Percentiles rank a stretch among this genome's conserved stretches.
These are phyloP conservation scores for Passer domesticus DNA, from an alignment of 2,113 vertebrate species.

Conservation along the genomic window DNA sequence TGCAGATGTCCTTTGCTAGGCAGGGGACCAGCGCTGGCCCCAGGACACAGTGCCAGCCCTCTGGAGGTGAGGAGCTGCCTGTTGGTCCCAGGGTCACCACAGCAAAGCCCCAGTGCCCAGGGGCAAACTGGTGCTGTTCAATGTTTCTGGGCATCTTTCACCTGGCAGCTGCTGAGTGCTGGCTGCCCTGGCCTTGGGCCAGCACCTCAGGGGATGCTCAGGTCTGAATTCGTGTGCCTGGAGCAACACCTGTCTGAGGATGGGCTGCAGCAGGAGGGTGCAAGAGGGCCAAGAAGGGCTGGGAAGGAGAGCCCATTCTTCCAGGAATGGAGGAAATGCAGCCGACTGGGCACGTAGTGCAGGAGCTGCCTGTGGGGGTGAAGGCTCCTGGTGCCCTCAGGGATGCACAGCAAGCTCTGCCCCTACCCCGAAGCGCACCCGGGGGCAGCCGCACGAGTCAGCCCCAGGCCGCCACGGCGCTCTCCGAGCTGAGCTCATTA, in stretches of 20 bases:
- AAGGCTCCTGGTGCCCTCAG: background rate
- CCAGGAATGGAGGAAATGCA: background rate
- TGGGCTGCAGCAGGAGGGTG: background rate
- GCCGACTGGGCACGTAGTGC: accelerated
- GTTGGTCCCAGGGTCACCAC: background rate
- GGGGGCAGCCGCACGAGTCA: accelerated
- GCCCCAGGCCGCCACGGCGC: background rate
- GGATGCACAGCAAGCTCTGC: background rate
- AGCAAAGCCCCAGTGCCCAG: background rate
- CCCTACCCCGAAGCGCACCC: accelerated
- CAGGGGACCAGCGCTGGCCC: accelerated
- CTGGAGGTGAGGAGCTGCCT: background rate
- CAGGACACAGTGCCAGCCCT: background rate
- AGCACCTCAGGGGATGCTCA: background rate
- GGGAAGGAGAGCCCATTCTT: background rate
- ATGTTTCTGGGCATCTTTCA: background rate
- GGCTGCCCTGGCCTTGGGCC: background rate
- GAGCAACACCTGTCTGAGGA: background rate
- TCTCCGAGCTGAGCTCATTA: conserved; percentile 30
- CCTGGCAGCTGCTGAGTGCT: background rate
- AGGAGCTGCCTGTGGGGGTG: background rate
- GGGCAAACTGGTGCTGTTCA: background rate
- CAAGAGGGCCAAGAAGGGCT: background rate
- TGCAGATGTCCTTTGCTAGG: background rate
- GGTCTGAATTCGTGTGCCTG: background rate